These are phyloP conservation scores for Mamestra brassicae DNA, from an alignment of 2,888 invertebrate species.

Conservation along the genomic window DNA sequence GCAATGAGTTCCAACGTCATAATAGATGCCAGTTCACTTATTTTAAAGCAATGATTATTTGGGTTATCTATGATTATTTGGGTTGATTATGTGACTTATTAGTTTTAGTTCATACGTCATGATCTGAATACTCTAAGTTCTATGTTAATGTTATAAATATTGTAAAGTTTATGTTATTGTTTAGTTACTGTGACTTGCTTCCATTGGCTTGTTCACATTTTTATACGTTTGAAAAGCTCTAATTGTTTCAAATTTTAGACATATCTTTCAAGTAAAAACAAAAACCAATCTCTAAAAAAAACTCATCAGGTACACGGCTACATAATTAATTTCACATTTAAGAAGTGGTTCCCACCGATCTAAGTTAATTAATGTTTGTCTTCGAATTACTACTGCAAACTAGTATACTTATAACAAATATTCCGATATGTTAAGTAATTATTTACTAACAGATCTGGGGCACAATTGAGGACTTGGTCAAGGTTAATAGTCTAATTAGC, in stretches of 20 bases:
- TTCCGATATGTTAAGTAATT: conserved; percentile 18
- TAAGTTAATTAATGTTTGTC: conserved; percentile 8
- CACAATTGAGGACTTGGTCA: conserved; percentile 40
- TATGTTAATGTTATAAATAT: conserved; percentile 33
- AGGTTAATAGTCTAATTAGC: conserved; percentile 35
- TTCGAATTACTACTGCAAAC: conserved; percentile 7
- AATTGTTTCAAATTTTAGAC: too few relatives aligned
- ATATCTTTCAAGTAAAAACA: too few relatives aligned
- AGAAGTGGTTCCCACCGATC: background rate
- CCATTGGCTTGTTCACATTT: too few relatives aligned
- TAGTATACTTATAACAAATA: conserved; percentile 12
- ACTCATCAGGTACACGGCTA: background rate
- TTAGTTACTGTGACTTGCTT: too few relatives aligned
- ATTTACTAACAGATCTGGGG: conserved; percentile 29
- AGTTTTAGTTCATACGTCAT: conserved; percentile 52
- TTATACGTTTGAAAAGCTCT: too few relatives aligned
- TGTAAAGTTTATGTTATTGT: too few relatives aligned
- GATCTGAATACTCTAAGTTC: conserved; percentile 72
- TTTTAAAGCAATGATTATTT: too few relatives aligned
- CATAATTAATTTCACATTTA: background rate
- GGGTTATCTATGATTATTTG: too few relatives aligned
- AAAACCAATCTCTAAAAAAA: too few relatives aligned
- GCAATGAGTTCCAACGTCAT: too few relatives aligned
- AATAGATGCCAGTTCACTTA: too few relatives aligned
- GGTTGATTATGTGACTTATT: conserved; percentile 70